Conservation (phyloP, 1,140 invertebrate genomes). For the Diachasmimorpha longicaudata region DNA sequence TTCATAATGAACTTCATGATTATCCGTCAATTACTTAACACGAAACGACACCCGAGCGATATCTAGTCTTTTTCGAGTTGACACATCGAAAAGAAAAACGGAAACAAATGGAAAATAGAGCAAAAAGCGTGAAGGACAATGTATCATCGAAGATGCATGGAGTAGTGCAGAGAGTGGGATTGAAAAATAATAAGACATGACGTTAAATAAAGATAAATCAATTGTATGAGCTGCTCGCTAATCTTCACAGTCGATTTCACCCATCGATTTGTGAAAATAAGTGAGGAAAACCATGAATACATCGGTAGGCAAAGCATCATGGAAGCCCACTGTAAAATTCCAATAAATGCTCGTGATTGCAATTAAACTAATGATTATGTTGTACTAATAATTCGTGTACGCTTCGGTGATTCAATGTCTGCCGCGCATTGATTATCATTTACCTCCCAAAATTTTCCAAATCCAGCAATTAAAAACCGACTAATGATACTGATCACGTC, state of each 20-base stretch:
- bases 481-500: constrained; percentile 10
- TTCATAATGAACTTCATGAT: neutral
- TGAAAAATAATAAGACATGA: neutral
- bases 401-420: constrained; percentile 12
- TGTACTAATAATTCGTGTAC: neutral
- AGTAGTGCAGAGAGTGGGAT: constrained; percentile 5
- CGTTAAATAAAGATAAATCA: neutral
- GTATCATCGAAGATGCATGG: neutral
- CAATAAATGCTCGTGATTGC: neutral
- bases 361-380: too few species aligned
- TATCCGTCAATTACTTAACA: neutral
- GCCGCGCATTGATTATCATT: neutral
- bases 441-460: neutral
- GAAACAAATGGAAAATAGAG: constrained; percentile 7
- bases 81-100: neutral
- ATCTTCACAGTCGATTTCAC: constrained; percentile 17
- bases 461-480: constrained; percentile 22
- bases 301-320: neutral
- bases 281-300: neutral
- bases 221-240: neutral
- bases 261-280: neutral
- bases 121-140: constrained; percentile 14
- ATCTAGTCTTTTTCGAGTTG: neutral
- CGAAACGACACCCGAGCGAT: neutral
- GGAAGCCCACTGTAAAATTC: neutral